Evolutionary conservation across 2,888 invertebrate genomes (phyloP), one percentile per base, ranked within the genome.

Genomic region (Proisotoma minuta): DNA sequence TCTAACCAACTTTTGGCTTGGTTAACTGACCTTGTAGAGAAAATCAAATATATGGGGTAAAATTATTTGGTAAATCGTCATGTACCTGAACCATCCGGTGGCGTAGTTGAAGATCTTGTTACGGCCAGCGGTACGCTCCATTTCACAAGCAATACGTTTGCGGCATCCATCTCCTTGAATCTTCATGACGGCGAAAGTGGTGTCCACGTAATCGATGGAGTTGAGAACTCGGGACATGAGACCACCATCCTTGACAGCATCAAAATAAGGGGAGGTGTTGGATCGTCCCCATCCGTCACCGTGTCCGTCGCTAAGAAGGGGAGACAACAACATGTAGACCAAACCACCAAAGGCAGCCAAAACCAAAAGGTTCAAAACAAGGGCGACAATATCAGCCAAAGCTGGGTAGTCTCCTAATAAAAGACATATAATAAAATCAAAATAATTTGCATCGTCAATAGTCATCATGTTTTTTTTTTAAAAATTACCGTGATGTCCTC

Each of bases 181-280:
- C 59, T 74, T 73, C 68, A 74, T 73, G 63, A 74, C 71, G 61
- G 74, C 73, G 65, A 74, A 74, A 62, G 74, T 74, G 62, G 74
- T 73, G 59, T 74, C 74, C 52, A 74, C 74, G 70, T 74, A 74
- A 70, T 74, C 74, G 59, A 74, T 74, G 70, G 69, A 69, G 70
- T 74, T 74, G 63, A 74, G 73, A 59, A 74, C 74, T 54, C 69
- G 67, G 66, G 70, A 71, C 60, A 74, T 65, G 59, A 74, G 69
- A 66, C 73, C 73, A 56, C 71, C 72, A 58, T 74, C 74, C 72
- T 74, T 74, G 65, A 73, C 60, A 63, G 74, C 73, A 63, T 74
- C 74, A 59, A 69, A 74, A 70, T 74, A 74, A 8, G 74, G 74
- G 52, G 73, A 72, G 47, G 60, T 62, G 62, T 63, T 60, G 62